These are phyloP conservation scores for Limanda limanda DNA, from an alignment of 2,113 vertebrate genomes.

Conservation along the genomic window DNA sequence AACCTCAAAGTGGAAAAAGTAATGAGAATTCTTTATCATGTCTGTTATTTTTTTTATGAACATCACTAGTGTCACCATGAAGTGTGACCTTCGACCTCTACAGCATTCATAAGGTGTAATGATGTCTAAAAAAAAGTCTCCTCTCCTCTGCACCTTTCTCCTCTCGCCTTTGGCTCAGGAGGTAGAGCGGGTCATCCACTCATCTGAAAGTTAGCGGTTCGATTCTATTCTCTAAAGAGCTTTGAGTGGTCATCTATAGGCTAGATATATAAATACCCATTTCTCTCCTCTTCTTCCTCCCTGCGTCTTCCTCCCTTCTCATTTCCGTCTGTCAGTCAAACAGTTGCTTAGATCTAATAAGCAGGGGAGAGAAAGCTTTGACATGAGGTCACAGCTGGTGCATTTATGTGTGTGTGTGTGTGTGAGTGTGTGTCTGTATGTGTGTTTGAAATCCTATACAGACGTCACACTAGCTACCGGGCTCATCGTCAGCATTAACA, in stretches of 20 bases:
- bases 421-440: background rate
- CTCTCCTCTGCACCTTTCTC: background rate
- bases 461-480: constrained; percentile 21
- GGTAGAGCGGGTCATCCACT: no score
- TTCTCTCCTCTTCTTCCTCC: constrained; percentile 7
- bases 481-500: constrained; percentile 45
- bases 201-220: no score
- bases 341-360: constrained; percentile 74
- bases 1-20: no score
- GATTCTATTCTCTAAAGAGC: no score
- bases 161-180: no score
- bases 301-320: background rate
- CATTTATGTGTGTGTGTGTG: background rate
- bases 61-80: background rate
- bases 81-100: constrained; percentile 35
- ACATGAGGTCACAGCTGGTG: constrained; percentile 72
- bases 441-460: constrained; percentile 42
- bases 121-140: background rate
- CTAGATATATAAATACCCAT: no score
- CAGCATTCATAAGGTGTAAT: background rate
- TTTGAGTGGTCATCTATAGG: no score
- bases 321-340: constrained; percentile 19
- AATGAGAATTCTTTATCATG: no score
- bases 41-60: no score
- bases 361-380: constrained; percentile 63